Evolutionary conservation across 2,888 invertebrate genomes (phyloP).

Genomic region (Prosopocoilus inquinatus): DNA sequence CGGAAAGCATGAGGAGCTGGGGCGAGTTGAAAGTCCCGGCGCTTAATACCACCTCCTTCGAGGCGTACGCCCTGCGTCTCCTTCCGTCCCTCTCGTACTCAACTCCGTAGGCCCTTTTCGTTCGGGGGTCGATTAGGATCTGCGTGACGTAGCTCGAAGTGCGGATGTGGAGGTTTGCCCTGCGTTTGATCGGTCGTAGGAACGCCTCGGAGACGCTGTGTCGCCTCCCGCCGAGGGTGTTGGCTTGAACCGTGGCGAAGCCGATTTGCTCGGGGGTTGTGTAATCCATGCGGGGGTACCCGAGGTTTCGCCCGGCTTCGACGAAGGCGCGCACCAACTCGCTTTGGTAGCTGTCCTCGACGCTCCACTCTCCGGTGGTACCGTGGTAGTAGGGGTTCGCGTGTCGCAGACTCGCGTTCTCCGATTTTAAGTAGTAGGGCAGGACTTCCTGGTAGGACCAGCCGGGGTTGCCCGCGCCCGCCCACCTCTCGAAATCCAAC

Average conservation of each 20-base stretch:
- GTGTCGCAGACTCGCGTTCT: constrained; percentile 41
- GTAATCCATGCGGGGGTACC: constrained; percentile 50
- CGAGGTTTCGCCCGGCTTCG: constrained; percentile 47
- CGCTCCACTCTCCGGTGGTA: constrained; percentile 60
- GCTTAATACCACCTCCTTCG: constrained; percentile 58
- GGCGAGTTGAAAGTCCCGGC: constrained; percentile 77
- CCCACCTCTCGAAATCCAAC: constrained; percentile 67
- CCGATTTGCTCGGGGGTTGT: constrained; percentile 46
- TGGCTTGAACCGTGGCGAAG: constrained; percentile 50
- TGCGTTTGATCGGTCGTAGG: constrained; percentile 52
- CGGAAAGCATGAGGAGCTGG: constrained; percentile 68
- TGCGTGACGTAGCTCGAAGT: constrained; percentile 57
- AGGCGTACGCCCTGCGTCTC: constrained; percentile 42
- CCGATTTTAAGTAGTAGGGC: constrained; percentile 54
- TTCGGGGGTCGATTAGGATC: constrained; percentile 54
- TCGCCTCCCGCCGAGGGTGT: constrained; percentile 54
- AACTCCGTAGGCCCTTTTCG: constrained; percentile 52
- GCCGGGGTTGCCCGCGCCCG: constrained; percentile 58
- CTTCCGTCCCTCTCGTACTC: constrained; percentile 40
- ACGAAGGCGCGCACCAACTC: constrained; percentile 47
- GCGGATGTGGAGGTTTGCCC: constrained; percentile 60
- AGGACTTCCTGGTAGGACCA: constrained; percentile 60
- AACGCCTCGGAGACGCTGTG: constrained; percentile 61
- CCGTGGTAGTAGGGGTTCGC: constrained; percentile 56
- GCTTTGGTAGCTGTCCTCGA: constrained; percentile 58